Evolutionary conservation across 2,888 invertebrate genomes (phyloP).

Genomic region (Lymantria dispar): DNA sequence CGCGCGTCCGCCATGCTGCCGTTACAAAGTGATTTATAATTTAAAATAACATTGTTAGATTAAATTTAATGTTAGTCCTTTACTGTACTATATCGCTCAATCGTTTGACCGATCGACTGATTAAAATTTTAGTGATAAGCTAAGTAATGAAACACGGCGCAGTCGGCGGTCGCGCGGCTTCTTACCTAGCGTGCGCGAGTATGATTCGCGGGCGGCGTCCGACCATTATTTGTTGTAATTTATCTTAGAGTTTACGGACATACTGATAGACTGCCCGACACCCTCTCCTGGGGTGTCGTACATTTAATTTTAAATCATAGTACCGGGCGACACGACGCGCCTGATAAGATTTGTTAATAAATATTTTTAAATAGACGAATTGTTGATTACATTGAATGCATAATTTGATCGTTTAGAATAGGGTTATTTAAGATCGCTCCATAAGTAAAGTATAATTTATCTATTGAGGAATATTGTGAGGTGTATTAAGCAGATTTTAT

Average conservation of each 20-base stretch:
- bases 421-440: slow-evolving; percentile 82
- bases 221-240: slow-evolving; percentile 56
- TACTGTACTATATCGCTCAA: slow-evolving; percentile 83
- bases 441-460: slow-evolving; percentile 80
- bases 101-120: slow-evolving; percentile 83
- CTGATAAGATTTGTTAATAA: slow-evolving; percentile 66
- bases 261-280: slow-evolving; percentile 56
- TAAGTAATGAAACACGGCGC: slow-evolving; percentile 63
- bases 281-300: slow-evolving; percentile 40
- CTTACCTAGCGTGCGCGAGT: slow-evolving; percentile 4
- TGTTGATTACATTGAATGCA: slow-evolving; percentile 75
- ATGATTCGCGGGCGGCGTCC: slow-evolving; percentile 26
- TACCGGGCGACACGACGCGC: slow-evolving; percentile 42
- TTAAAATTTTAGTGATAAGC: slow-evolving; percentile 82
- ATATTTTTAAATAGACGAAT: slow-evolving; percentile 76
- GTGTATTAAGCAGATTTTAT: slow-evolving; percentile 70
- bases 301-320: slow-evolving; percentile 62
- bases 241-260: slow-evolving; percentile 65
- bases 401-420: slow-evolving; percentile 81
- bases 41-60: slow-evolving; percentile 82
- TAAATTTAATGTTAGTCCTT: slow-evolving; percentile 82
- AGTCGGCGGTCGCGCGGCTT: slow-evolving; percentile 32
- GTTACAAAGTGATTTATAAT: slow-evolving; percentile 77
- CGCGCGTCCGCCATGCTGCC: slow-evolving; percentile 55
- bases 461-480: slow-evolving; percentile 72